These are phyloP conservation scores for Temnothorax nylanderi DNA, from an alignment of 1,140 invertebrate genomes.

Conservation along the genomic window DNA sequence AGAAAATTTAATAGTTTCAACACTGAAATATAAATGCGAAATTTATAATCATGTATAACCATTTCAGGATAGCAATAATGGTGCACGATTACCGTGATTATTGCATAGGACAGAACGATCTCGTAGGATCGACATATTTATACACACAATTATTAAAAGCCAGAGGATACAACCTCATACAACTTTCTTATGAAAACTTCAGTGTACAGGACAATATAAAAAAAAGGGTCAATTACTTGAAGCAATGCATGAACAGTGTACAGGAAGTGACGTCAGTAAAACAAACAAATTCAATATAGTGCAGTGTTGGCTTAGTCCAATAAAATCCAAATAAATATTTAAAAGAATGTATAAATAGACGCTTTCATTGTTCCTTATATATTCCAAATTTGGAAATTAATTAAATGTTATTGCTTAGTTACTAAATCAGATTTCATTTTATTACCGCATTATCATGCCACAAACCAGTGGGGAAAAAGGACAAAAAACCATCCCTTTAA, in stretches of 20 bases:
- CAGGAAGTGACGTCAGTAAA: not conserved
- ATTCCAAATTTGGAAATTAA: conserved; percentile 4
- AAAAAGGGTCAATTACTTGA: not conserved
- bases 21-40: not conserved
- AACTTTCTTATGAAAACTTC: conserved; percentile 35
- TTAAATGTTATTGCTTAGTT: conserved; percentile 5
- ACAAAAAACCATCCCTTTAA: not conserved
- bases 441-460: not conserved
- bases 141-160: conserved; percentile 45
- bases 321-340: conserved; percentile 44
- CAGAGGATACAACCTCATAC: conserved; percentile 21
- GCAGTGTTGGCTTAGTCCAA: conserved; percentile 19
- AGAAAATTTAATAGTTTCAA: too few relatives aligned
- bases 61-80: conserved; percentile 53
- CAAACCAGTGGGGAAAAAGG: not conserved
- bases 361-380: not conserved
- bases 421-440: conserved; percentile 7
- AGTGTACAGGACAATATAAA: conserved; percentile 33
- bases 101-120: conserved; percentile 41
- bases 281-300: not conserved
- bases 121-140: conserved; percentile 23
- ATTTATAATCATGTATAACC: not conserved
- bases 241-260: conserved; percentile 19
- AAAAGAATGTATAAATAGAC: not conserved
- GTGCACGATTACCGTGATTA: conserved; percentile 28